Conservation (phyloP, 2,888 invertebrate species). For the Pollenia griseotomentosa region DNA sequence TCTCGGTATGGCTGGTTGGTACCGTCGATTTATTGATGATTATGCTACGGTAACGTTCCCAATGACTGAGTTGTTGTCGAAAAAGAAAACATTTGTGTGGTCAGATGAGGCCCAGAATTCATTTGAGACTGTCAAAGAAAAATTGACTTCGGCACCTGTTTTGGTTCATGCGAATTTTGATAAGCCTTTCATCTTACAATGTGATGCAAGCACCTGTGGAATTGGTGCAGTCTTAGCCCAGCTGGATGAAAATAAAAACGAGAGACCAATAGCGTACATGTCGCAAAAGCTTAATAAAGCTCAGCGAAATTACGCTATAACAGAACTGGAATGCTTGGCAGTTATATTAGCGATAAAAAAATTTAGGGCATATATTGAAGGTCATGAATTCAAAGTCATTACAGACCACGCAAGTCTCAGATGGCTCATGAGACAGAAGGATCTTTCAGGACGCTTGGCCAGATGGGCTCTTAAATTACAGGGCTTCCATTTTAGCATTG, state of each 20-base stretch:
- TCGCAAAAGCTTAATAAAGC: background rate
- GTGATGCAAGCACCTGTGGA: background rate
- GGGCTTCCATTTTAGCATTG: conserved; percentile 22
- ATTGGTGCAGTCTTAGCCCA: background rate
- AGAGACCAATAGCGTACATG: too few relatives aligned
- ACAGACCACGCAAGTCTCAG: conserved; percentile 36
- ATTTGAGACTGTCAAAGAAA: background rate
- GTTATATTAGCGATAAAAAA: background rate
- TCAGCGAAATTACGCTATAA: conserved; percentile 10
- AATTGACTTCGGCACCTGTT: background rate
- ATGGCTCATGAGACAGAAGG: conserved; percentile 4
- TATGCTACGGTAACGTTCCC: background rate
- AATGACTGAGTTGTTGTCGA: background rate
- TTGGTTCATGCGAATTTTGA: background rate
- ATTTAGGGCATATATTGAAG: background rate
- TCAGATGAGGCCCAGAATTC: background rate
- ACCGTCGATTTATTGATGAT: conserved; percentile 11
- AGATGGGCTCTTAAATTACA: conserved; percentile 28
- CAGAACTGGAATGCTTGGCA: conserved; percentile 8
- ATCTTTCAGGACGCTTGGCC: conserved; percentile 26
- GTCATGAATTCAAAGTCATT: background rate
- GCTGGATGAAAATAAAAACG: too few relatives aligned
- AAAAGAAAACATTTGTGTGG: background rate
- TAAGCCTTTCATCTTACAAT: background rate
- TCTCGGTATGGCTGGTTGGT: conserved; percentile 8